A percentile compares a stretch with the other conserved stretches of the same genome.
Evolutionary conservation across 1,140 invertebrate species (phyloP).

Genomic region (Anastatus disparis): DNA sequence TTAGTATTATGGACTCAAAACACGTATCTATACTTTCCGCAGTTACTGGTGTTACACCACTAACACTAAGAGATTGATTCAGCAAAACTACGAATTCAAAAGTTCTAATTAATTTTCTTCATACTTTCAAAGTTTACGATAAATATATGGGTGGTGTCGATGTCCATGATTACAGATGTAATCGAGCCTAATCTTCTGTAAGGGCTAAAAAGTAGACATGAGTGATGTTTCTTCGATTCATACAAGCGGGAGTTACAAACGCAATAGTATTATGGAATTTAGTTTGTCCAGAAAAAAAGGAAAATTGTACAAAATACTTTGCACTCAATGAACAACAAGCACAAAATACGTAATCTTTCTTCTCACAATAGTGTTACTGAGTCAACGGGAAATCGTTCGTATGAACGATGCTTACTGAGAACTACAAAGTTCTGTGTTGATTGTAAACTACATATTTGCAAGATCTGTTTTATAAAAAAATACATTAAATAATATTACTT

Average conservation of each 20-base stretch:
- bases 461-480: too few relatives aligned
- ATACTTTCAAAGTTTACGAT: not conserved
- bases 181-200: not conserved
- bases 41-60: constrained; percentile 3
- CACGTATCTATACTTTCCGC: not conserved
- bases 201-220: not conserved
- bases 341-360: too few relatives aligned
- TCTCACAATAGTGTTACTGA: not conserved
- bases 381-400: not conserved
- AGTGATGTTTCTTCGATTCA: not conserved
- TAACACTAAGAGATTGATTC: too few relatives aligned
- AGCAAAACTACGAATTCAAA: too few relatives aligned
- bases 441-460: too few relatives aligned
- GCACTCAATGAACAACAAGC: not conserved
- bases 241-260: not conserved
- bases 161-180: not conserved
- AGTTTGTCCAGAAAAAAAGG: not conserved
- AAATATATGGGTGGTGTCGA: not conserved
- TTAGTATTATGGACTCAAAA: too few relatives aligned
- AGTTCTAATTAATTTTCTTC: not conserved
- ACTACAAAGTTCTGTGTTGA: too few relatives aligned
- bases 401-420: too few relatives aligned
- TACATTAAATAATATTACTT: too few relatives aligned
- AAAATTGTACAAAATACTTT: not conserved
- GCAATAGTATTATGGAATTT: not conserved